These are phyloP conservation scores for Micrastur ruficollis DNA, from an alignment of 2,797 vertebrate genomes.

Conservation along the genomic window DNA sequence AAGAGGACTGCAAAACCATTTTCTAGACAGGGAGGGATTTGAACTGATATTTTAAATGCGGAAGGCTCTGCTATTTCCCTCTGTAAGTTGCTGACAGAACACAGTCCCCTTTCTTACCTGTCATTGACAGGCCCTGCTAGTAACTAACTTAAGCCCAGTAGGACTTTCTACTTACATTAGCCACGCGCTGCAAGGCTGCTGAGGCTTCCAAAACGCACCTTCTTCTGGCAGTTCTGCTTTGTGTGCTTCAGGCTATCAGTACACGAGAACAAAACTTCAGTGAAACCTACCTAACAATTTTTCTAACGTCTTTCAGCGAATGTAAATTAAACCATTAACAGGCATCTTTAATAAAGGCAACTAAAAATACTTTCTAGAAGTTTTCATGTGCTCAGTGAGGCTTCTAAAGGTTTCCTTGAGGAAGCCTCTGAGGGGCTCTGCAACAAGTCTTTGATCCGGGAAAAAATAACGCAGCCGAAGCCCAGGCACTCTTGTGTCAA, in stretches of 20 bases:
- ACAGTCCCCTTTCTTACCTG: background rate
- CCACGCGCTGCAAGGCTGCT: background rate
- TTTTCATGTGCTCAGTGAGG: background rate
- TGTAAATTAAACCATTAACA: background rate
- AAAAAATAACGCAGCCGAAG: accelerated
- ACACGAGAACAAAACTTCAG: background rate
- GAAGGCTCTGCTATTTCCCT: background rate
- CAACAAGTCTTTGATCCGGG: background rate
- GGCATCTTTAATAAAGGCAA: background rate
- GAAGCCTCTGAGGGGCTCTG: background rate
- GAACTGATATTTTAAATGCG: background rate
- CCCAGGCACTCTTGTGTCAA: accelerated
- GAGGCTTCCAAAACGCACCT: background rate
- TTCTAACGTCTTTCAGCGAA: background rate
- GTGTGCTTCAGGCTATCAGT: background rate
- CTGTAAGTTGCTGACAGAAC: background rate
- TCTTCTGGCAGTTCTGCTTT: background rate
- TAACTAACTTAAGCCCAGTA: accelerated
- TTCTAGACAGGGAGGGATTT: background rate
- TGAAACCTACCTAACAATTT: background rate
- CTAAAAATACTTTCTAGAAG: background rate
- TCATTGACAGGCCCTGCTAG: background rate
- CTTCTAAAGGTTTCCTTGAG: background rate
- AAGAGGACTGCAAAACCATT: background rate
- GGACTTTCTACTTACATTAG: background rate